Evolutionary conservation across 2,888 invertebrate genomes (phyloP), one percentile per base, ranked within the genome.

Genomic region (Troides helena): DNA sequence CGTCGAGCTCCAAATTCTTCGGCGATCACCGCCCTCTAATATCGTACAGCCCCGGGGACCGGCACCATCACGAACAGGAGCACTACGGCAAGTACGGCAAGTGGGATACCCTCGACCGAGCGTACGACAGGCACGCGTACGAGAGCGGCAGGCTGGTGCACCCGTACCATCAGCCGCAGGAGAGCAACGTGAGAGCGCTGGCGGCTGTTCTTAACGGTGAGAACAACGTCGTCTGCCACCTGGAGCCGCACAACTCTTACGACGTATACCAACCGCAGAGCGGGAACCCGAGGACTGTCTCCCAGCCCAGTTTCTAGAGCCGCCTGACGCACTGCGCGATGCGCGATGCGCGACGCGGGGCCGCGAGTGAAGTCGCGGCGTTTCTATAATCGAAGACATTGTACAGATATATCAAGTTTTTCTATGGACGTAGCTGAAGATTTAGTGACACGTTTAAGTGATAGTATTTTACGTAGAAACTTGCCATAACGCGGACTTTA

Each of bases 121-220:
- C 86, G 67, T 93, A 93, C 73, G 93, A 94, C 71, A 81, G 92
- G 68, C 89, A 91, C 60, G 78, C 79, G 58, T 92, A 90, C 62
- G 92, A 93, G 79, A 89, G 93, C 80, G 91, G 93, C 66, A 85
- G 93, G 73, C 84, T 93, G 75, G 89, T 93, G 84, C 93, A 93
- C 73, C 92, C 90, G 0, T 92, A 91, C 79, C 93, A 93, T 71
- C 92, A 93, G 75, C 94, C 94, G 0, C 92, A 91, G 50, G 93
- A 92, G 72, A 94, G 90, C 77, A 93, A 94, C 71, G 94, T 94
- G 86, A 86, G 94, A 73, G 94, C 94, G 12, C 77, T 95, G 74
- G 96, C 97, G 43, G 97, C 97, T 18, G 97, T 97, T 72, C 91
- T 97, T 67, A 96, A 97, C 83, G 97, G 97, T 62, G 96, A 96